Evolutionary conservation across 2,888 invertebrate species (phyloP).

Genomic region (Synergus laeviventris): DNA sequence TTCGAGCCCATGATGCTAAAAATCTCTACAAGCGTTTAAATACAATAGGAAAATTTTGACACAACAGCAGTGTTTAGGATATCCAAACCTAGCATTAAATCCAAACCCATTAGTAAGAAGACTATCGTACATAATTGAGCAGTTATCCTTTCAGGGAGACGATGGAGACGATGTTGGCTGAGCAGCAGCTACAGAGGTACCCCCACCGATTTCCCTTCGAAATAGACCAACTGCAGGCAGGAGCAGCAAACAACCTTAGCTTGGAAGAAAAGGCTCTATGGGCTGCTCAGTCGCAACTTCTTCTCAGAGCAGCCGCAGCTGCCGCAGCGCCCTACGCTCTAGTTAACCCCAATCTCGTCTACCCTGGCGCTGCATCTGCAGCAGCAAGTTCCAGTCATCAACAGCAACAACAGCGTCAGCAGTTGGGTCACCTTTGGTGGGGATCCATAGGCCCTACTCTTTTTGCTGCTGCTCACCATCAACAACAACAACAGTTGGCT

Average conservation of each 20-base stretch:
- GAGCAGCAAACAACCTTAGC: constrained; percentile 83
- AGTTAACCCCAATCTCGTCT: constrained; percentile 76
- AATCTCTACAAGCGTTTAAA: too few species aligned
- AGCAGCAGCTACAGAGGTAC: constrained; percentile 89
- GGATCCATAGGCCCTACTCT: constrained; percentile 73
- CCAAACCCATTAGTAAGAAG: constrained; percentile 49
- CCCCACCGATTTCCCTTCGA: constrained; percentile 86
- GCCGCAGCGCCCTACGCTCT: constrained; percentile 79
- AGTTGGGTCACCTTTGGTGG: constrained; percentile 71
- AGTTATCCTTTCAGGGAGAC: constrained; percentile 84
- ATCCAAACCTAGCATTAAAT: background rate
- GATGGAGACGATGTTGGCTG: constrained; percentile 92
- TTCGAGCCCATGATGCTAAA: too few species aligned
- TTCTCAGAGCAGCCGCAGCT: constrained; percentile 84
- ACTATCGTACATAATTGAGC: constrained; percentile 68
- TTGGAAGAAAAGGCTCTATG: constrained; percentile 87
- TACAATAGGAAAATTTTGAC: too few species aligned
- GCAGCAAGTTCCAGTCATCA: constrained; percentile 66
- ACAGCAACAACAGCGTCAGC: constrained; percentile 65
- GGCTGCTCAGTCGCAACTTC: constrained; percentile 86
- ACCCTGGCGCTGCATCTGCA: constrained; percentile 70
- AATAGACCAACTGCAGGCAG: constrained; percentile 78
- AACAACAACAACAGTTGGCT: constrained; percentile 80
- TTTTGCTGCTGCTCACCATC: constrained; percentile 77
- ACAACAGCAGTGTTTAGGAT: too few species aligned